Conservation (phyloP, 2,113 vertebrate genomes). For the Gavialis gangeticus region DNA sequence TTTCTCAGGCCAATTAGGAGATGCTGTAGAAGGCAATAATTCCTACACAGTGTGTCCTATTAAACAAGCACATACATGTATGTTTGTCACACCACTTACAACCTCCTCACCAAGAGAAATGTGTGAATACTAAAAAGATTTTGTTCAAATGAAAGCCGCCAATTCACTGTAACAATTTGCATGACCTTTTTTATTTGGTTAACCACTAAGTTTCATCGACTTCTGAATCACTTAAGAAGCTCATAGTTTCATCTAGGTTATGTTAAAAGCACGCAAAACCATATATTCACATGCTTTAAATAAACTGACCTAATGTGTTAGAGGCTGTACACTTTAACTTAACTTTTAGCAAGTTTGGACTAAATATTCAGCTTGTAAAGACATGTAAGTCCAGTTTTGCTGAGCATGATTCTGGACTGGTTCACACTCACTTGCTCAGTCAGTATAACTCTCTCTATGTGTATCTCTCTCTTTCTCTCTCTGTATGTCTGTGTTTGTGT, state of each 20-base stretch:
- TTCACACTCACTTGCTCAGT: too few species aligned
- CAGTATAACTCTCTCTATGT: too few species aligned
- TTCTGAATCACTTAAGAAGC: slow-evolving; percentile 21
- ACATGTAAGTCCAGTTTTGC: neutral
- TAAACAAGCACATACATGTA: neutral
- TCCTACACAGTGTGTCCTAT: neutral
- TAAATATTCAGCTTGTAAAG: neutral
- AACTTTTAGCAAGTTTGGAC: neutral
- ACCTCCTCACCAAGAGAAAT: neutral
- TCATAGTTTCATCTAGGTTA: slow-evolving; percentile 10
- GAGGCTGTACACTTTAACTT: neutral
- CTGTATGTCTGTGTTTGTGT: too few species aligned
- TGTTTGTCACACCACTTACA: neutral
- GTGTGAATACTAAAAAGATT: neutral
- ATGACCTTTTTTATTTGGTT: neutral
- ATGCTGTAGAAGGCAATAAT: neutral
- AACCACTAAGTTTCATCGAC: neutral
- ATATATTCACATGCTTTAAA: slow-evolving; percentile 50
- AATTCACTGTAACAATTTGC: neutral
- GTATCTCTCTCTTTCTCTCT: too few species aligned
- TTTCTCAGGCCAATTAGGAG: neutral
- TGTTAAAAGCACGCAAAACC: slow-evolving; percentile 19
- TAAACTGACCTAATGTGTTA: slow-evolving; percentile 1
- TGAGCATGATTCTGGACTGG: neutral
- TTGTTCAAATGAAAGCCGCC: neutral